Evolutionary conservation across 2,888 invertebrate genomes (phyloP).

Genomic region (Hemithea aestivaria): DNA sequence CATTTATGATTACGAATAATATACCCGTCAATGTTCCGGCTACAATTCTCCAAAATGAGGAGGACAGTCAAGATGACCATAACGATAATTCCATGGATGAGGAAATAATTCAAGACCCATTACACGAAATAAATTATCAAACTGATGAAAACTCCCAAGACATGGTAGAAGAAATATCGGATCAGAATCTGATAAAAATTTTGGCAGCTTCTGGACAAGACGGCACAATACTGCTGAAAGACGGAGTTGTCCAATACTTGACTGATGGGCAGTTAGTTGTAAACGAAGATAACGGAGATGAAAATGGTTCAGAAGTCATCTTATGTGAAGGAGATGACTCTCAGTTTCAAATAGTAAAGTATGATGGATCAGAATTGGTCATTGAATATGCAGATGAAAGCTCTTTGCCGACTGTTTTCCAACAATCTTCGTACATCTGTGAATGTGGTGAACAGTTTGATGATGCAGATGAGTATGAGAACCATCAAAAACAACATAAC

Average conservation of each 20-base stretch:
- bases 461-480: slow-evolving; percentile 60
- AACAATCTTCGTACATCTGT: slow-evolving; percentile 66
- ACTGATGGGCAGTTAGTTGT: slow-evolving; percentile 48
- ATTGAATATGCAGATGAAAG: slow-evolving; percentile 71
- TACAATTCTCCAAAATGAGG: slow-evolving; percentile 68
- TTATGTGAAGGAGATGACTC: slow-evolving; percentile 69
- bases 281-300: slow-evolving; percentile 48
- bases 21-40: slow-evolving; percentile 65
- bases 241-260: slow-evolving; percentile 45
- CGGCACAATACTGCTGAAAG: slow-evolving; percentile 58
- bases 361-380: slow-evolving; percentile 66
- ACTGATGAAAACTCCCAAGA: slow-evolving; percentile 20
- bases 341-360: slow-evolving; percentile 67
- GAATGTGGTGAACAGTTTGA: slow-evolving; percentile 69
- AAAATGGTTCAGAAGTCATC: slow-evolving; percentile 60
- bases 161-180: slow-evolving; percentile 27
- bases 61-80: slow-evolving; percentile 52
- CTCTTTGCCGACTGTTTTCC: slow-evolving; percentile 59
- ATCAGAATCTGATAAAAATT: slow-evolving; percentile 61
- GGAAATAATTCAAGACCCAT: slow-evolving; percentile 40
- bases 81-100: slow-evolving; percentile 39
- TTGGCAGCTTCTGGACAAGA: slow-evolving; percentile 50
- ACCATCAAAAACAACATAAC: slow-evolving; percentile 64
- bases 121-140: slow-evolving; percentile 33
- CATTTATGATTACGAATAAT: slow-evolving; percentile 56